Evolutionary conservation across 2,797 vertebrate species (phyloP).

Genomic region (Poeciliopsis paucimaculata): DNA sequence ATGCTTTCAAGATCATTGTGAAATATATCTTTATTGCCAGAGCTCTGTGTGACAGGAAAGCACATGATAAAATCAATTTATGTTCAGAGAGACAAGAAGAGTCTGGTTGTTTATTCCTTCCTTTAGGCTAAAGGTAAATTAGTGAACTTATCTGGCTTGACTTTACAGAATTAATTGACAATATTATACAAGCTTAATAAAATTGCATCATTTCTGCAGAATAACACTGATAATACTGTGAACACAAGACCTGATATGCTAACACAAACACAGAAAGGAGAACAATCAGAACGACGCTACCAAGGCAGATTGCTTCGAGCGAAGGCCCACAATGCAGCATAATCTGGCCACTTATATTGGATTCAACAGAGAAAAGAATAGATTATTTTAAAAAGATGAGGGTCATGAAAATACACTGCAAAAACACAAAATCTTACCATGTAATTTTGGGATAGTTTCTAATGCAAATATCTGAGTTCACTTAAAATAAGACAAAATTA

Average conservation of each 20-base stretch:
- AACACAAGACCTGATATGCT: conserved; percentile 3
- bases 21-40: conserved; percentile 2
- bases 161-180: neutral
- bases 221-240: neutral
- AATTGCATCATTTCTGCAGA: conserved; percentile 5
- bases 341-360: conserved; percentile 24
- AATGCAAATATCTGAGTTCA: too few species aligned
- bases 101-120: neutral
- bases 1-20: conserved; percentile 16
- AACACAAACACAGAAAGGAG: conserved; percentile 14
- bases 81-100: neutral
- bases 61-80: neutral
- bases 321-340: conserved; percentile 30
- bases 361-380: conserved; percentile 48
- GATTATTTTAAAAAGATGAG: conserved; percentile 36
- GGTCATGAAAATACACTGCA: conserved; percentile 28
- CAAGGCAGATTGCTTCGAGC: conserved; percentile 11
- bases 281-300: conserved; percentile 28
- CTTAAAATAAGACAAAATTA: too few species aligned
- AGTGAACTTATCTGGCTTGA: neutral
- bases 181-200: conserved; percentile 4
- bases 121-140: neutral
- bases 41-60: conserved; percentile 4
- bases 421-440: too few species aligned
- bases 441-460: too few species aligned